Evolutionary conservation across 2,113 vertebrate species (phyloP), one percentile per base, ranked within the genome.

Genomic region (Rhadina sibilatrix): DNA sequence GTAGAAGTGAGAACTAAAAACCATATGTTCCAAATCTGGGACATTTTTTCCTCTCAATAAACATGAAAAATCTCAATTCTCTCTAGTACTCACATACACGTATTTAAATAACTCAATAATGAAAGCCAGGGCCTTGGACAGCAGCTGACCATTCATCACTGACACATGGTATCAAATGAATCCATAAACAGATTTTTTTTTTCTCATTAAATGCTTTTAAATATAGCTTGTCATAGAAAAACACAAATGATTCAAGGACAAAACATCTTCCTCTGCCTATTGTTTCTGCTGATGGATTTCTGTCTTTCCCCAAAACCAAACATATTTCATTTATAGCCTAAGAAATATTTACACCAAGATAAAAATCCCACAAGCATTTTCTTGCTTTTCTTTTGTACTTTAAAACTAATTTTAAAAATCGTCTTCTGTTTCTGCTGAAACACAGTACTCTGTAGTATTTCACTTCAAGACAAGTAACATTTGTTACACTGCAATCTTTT

Each of bases 151-250:
- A 83, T 93, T 92, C 86, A 83, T 86, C 90, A 90, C 17, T 78
- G 88, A 71, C 76, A 72, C 63, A 90, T 80, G 71, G 76, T 96
- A 96, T 86, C 92, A 93, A 93, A 56, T 90, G 53, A 90, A 92
- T 75, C 68, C 85, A 92, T 66, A 91, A 95, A 88, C 85, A 90
- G 68, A 31, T n/a, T 52, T 71, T 70, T 63, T 65, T 65, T 70
- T 71, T 68, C 54, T 65, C 71, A 90, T 86, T 88, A 90, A 95
- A 88, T 60, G 38, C 13, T 83, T 96, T 95, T 94, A 95, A 94
- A 96, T 97, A 96, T 93, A 97, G 83, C 90, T 90, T 3, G 1
- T 82, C 37, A 91, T 30, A 96, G 81, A 96, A 96, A 94, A 91
- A 50, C 77, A 94, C 38, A 78, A 77, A 69, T 90, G 69, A 95